A percentile compares a stretch with the other conserved stretches of the same genome.
Evolutionary conservation across 2,888 invertebrate genomes (phyloP).

Genomic region (Bombylius major): DNA sequence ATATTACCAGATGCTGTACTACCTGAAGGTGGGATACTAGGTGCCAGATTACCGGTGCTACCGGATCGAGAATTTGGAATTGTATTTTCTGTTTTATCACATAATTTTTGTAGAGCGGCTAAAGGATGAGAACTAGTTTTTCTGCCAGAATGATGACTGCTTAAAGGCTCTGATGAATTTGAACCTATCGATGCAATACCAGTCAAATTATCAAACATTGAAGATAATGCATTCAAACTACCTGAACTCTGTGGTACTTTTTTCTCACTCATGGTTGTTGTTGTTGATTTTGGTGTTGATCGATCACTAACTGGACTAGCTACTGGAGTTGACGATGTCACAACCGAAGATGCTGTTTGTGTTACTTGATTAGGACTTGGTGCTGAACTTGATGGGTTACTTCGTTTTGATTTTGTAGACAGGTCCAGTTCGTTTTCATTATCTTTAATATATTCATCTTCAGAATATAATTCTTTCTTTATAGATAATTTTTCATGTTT

Average conservation of each 20-base stretch:
- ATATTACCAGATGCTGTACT: constrained; percentile 68
- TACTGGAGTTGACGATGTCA: constrained; percentile 23
- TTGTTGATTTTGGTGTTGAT: constrained; percentile 56
- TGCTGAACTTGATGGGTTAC: constrained; percentile 28
- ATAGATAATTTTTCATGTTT: constrained; percentile 28
- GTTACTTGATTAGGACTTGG: constrained; percentile 32
- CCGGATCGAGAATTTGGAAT: constrained; percentile 29
- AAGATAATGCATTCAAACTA: constrained; percentile 68
- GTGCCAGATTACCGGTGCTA: constrained; percentile 38
- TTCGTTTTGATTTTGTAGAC: constrained; percentile 8
- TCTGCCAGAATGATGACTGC: constrained; percentile 18
- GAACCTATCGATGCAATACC: constrained; percentile 39
- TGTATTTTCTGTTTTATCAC: constrained; percentile 75
- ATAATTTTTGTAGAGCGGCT: constrained; percentile 87
- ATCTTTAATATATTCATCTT: constrained; percentile 23
- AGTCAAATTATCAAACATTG: constrained; percentile 80
- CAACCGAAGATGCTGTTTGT: constrained; percentile 36
- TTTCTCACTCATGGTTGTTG: constrained; percentile 41
- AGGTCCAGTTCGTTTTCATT: constrained; percentile 36
- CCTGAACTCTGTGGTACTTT: constrained; percentile 41
- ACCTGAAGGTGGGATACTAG: constrained; percentile 22
- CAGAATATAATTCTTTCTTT: constrained; percentile 35
- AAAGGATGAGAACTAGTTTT: constrained; percentile 63
- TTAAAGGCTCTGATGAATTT: constrained; percentile 7
- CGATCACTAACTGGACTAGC: constrained; percentile 69